These are phyloP conservation scores for Eidolon dupreanum DNA, from an alignment of 2,797 vertebrate species.

Conservation along the genomic window DNA sequence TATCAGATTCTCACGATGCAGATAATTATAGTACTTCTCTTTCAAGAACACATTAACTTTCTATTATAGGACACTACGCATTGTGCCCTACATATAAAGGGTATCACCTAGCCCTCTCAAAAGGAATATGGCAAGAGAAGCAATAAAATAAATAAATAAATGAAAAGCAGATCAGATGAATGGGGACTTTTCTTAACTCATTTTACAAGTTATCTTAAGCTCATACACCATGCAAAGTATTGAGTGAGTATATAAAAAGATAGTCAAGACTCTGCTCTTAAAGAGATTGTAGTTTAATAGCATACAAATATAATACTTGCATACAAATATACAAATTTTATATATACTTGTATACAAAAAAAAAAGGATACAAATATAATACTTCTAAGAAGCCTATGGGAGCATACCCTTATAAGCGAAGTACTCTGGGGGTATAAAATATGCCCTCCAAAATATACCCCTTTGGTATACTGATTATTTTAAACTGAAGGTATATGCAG, in stretches of 20 bases:
- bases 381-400: neutral
- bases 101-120: neutral
- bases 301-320: neutral
- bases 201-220: neutral
- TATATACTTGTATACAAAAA: too few species aligned
- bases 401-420: neutral
- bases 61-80: neutral
- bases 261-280: neutral
- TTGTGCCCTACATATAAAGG: neutral
- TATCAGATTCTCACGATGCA: neutral
- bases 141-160: neutral
- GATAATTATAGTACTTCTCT: neutral
- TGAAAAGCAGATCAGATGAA: neutral
- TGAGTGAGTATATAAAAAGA: neutral
- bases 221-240: neutral
- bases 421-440: neutral
- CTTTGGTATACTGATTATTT: neutral
- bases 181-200: neutral
- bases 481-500: neutral
- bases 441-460: accelerated
- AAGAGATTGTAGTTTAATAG: neutral
- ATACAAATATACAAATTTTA: too few species aligned
- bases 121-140: neutral
- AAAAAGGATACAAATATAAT: neutral
- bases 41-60: neutral